Percentiles rank a stretch among this genome's conserved stretches.
Evolutionary conservation across 1,140 invertebrate species (phyloP).

Genomic region (Macrocentrus cingulum): DNA sequence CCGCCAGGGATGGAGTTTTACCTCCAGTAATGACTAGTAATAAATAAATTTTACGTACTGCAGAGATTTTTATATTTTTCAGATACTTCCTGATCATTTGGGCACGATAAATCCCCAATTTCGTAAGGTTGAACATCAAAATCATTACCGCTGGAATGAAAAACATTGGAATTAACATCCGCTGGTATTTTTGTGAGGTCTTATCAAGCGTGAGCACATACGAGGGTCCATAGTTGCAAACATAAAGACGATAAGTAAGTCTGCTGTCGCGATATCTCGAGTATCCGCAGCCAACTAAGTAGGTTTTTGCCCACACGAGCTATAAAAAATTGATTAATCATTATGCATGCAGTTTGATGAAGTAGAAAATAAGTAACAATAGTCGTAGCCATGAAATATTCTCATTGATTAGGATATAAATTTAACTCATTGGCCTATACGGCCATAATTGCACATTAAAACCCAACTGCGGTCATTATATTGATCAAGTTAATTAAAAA

Average conservation of each 20-base stretch:
- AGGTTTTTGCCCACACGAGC: conserved; percentile 76
- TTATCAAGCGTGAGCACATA: conserved; percentile 45
- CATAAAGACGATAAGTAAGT: conserved; percentile 52
- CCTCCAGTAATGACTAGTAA: background rate
- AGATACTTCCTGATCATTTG: conserved; percentile 58
- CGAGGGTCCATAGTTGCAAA: conserved; percentile 79
- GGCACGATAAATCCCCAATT: conserved; percentile 67
- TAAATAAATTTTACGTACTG: conserved; percentile 55
- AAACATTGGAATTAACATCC: background rate
- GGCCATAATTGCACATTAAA: background rate
- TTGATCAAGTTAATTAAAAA: conserved; percentile 3
- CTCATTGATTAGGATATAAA: background rate
- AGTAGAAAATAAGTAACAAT: background rate
- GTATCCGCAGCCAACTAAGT: conserved; percentile 74
- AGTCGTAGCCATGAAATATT: background rate
- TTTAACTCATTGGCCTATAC: background rate
- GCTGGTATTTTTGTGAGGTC: background rate
- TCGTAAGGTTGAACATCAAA: conserved; percentile 69
- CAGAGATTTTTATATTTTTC: conserved; percentile 70
- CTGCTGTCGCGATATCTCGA: conserved; percentile 75
- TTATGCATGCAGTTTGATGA: background rate
- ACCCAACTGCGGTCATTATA: background rate
- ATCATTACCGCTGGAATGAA: conserved; percentile 65
- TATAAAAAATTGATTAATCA: conserved; percentile 36
- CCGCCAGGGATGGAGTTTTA: too few relatives aligned